These are phyloP conservation scores for Dendrolimus houi DNA, from an alignment of 2,888 invertebrate genomes.

Conservation along the genomic window DNA sequence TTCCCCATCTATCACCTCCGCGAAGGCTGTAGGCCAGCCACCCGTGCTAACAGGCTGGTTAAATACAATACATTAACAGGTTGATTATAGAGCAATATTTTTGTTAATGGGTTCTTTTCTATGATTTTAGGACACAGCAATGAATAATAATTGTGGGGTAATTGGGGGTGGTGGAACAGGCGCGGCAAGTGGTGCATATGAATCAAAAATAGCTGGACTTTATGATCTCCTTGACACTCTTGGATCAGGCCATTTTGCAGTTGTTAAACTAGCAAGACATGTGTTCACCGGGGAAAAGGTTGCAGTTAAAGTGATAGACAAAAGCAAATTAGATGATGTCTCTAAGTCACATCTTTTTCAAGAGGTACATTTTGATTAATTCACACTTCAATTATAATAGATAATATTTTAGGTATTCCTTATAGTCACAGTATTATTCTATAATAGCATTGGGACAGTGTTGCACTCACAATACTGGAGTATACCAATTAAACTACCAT, in stretches of 20 bases:
- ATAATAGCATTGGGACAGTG: too few relatives aligned
- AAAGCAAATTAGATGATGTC: conserved; percentile 96
- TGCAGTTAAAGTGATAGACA: conserved; percentile 98
- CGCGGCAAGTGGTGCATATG: conserved; percentile 75
- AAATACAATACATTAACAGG: neutral
- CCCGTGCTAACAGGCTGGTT: too few relatives aligned
- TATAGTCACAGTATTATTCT: too few relatives aligned
- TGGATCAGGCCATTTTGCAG: conserved; percentile 98
- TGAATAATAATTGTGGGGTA: conserved; percentile 62
- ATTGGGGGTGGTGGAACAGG: conserved; percentile 42
- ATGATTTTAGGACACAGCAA: conserved; percentile 18
- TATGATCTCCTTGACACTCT: conserved; percentile 98
- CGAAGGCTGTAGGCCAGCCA: too few relatives aligned
- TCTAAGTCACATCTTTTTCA: conserved; percentile 97
- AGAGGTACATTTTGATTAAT: conserved; percentile 78
- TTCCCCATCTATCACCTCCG: too few relatives aligned
- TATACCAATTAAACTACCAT: too few relatives aligned
- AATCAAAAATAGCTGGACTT: conserved; percentile 95
- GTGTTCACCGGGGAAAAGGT: conserved; percentile 99
- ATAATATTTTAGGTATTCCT: too few relatives aligned
- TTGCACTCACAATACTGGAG: too few relatives aligned
- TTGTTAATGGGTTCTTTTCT: neutral
- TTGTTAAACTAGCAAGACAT: conserved; percentile 97
- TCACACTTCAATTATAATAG: too few relatives aligned
- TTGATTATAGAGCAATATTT: too few relatives aligned